Evolutionary conservation across 2,797 vertebrate genomes (phyloP), one percentile per base, ranked within the genome.

Genomic region (Galaxias olidus): DNA sequence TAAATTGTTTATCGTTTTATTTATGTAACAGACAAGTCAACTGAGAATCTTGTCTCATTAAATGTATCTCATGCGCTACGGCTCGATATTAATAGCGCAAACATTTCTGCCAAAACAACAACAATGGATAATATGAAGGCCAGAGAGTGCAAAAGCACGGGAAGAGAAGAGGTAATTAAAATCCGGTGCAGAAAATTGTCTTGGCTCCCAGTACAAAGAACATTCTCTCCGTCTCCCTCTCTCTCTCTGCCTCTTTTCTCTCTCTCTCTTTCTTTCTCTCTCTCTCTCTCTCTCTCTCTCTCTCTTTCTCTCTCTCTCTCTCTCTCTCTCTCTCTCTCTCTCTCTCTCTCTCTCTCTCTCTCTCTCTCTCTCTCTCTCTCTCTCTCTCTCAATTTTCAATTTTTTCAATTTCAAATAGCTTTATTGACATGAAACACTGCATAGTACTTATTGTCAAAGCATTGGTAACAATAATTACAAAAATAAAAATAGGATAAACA

Each of bases 401-500:
- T n/a, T n/a, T n/a, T n/a, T n/a, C n/a, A n/a, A n/a, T 60, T 65
- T 69, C 57, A 17, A 62, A 51, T 65, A 81, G 78, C 77, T 74
- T 67, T 66, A 30, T 30, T 30, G 30, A 30, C 2, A 30, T 30
- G 30, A 30, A 30, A n/a, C n/a, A n/a, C n/a, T n/a, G n/a, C n/a
- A n/a, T n/a, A n/a, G n/a, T n/a, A n/a, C n/a, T n/a, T n/a, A n/a
- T n/a, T n/a, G n/a, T n/a, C n/a, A n/a, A n/a, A n/a, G n/a, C n/a
- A n/a, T n/a, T n/a, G n/a, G n/a, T n/a, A n/a, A n/a, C n/a, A n/a
- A n/a, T n/a, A n/a, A n/a, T n/a, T n/a, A n/a, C n/a, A n/a, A n/a
- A n/a, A n/a, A n/a, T n/a, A n/a, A n/a, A n/a, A n/a, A n/a, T n/a
- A n/a, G n/a, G n/a, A n/a, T n/a, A n/a, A n/a, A n/a, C n/a, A n/a